Base-by-base conservation (phyloP, 2,888 invertebrate species). In the Zaprionus obscuricornis region DNA sequence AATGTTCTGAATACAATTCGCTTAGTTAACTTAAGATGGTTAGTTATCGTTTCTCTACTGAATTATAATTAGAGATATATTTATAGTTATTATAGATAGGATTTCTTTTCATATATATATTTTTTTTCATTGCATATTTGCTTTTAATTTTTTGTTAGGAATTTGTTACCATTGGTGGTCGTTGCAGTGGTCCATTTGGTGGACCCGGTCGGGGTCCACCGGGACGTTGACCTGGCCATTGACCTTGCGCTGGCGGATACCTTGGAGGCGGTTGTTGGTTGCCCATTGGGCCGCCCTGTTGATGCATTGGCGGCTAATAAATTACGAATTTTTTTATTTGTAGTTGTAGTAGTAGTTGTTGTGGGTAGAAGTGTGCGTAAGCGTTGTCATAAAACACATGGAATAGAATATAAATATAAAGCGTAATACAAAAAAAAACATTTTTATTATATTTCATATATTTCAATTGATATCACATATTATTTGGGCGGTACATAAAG, bases 91-190 rank as follows among this genome's bases (percentile, higher is more conserved):
- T 37, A 45, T 40, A 66, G 14, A 59, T 54, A 66, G 68, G 55
- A 56, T 51, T 27, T 45, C 18, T 42, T 43, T 10, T 17, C 37
- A 52, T 57, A 27, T 42, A 56, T 55, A 62, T 43, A 17, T 36
- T 47, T 5, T 33, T 31, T 26, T 42, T 45, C 39, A 18, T 11
- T 50, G 57, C 13, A 40, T 43, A 39, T 40, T 36, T 54, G 22
- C 11, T 8, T 37, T 47, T 52, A 31, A 26, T 31, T 26, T 29
- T 63, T 54, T 51, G 39, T 51, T 73, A 75, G 59, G 65, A 59
- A 54, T 64, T 68, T 68, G 86, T 90, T 90, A 90, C 90, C 93
- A 93, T 93, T 55, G 93, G 93, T 8, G 93, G 93, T 56, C 93
- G 91, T 69, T 93, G 92, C 8, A 92, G 89, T 49, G 90, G 90